Evolutionary conservation across 2,888 invertebrate species (phyloP).

Genomic region (Nomada fabriciana): DNA sequence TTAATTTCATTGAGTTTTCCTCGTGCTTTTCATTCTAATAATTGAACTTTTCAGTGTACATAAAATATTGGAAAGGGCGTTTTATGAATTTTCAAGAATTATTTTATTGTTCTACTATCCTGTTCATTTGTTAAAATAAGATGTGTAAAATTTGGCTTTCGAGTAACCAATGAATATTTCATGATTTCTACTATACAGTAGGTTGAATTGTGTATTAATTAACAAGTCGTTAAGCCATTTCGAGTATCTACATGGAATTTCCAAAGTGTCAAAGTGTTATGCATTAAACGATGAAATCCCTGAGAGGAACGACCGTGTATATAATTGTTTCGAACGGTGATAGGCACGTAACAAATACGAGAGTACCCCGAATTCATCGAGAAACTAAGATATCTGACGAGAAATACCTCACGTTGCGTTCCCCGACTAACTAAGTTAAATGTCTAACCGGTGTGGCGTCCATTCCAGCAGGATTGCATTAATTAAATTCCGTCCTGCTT

Average conservation of each 20-base stretch:
- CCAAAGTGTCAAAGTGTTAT: slow-evolving; percentile 16
- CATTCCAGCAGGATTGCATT: slow-evolving; percentile 61
- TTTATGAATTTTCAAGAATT: too few species aligned
- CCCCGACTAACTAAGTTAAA: slow-evolving; percentile 67
- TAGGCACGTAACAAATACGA: slow-evolving; percentile 28
- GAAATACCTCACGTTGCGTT: slow-evolving; percentile 60
- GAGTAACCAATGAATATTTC: too few species aligned
- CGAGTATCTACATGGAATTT: neutral
- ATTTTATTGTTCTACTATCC: too few species aligned
- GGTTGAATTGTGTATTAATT: too few species aligned
- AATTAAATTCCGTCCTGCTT: slow-evolving; percentile 66
- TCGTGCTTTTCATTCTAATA: neutral
- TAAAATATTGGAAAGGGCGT: too few species aligned
- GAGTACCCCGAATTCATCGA: slow-evolving; percentile 10
- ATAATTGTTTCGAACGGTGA: slow-evolving; percentile 44
- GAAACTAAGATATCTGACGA: slow-evolving; percentile 40
- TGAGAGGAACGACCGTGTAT: slow-evolving; percentile 42
- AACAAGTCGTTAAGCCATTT: neutral
- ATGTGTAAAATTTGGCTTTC: too few species aligned
- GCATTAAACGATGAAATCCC: slow-evolving; percentile 11
- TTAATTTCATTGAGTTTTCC: too few species aligned
- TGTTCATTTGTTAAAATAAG: too few species aligned
- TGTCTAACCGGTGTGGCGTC: slow-evolving; percentile 57
- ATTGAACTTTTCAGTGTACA: too few species aligned
- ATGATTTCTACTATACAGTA: too few species aligned